Evolutionary conservation across 2,888 invertebrate species (phyloP).

Genomic region (Argyresthia albistria): DNA sequence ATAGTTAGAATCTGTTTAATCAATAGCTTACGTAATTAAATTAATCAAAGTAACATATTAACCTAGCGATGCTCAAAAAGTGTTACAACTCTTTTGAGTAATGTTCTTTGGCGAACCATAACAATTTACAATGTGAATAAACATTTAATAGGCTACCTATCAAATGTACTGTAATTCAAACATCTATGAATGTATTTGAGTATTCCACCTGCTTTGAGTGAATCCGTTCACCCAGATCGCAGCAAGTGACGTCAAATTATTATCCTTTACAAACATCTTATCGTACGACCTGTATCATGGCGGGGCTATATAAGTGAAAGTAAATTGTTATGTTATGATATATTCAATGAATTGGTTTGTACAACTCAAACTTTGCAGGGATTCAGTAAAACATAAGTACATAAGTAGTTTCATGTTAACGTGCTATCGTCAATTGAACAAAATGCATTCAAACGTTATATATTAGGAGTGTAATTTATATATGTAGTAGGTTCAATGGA

Average conservation of each 20-base stretch:
- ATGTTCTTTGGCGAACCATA: conserved; percentile 66
- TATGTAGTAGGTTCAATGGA: conserved; percentile 47
- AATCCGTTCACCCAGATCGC: not conserved
- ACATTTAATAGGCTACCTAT: conserved; percentile 41
- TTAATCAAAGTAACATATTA: conserved; percentile 36
- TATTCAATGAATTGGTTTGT: no score
- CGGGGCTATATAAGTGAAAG: not conserved
- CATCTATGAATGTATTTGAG: not conserved
- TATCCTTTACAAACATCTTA: not conserved
- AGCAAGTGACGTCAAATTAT: not conserved
- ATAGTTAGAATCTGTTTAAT: conserved; percentile 10
- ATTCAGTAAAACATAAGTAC: not conserved
- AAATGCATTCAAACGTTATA: not conserved
- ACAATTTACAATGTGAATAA: conserved; percentile 54
- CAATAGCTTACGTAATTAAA: conserved; percentile 14
- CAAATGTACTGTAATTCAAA: conserved; percentile 27
- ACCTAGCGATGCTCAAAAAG: conserved; percentile 50
- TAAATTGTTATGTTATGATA: not conserved
- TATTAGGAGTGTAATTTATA: conserved; percentile 9
- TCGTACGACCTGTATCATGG: not conserved
- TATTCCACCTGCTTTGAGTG: not conserved
- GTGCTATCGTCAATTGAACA: conserved; percentile 2
- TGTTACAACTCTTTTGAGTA: conserved; percentile 52
- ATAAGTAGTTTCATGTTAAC: not conserved
- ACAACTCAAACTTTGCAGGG: no score